Base-by-base conservation (phyloP, 2,888 invertebrate genomes). In the Electrophaes corylata region DNA sequence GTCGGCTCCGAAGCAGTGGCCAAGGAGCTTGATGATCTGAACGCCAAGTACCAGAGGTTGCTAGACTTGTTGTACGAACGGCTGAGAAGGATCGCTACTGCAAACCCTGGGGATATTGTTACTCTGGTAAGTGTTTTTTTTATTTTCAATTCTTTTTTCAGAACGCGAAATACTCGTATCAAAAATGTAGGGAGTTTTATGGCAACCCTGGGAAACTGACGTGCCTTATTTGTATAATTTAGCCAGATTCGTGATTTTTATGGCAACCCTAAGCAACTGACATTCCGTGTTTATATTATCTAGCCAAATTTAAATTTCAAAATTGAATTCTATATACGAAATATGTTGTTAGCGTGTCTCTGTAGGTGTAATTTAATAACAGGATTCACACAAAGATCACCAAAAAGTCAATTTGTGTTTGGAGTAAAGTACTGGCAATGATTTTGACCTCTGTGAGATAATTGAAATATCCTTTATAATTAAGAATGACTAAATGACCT, bases 11-110 rank as follows among this genome's bases (percentile, higher is more conserved):
- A 97, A 63, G 86, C 93, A 31, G 95, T 97, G 23, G 95, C 95
- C 35, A 92, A 93, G 64, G 95, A 97, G 71, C 91, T 98, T 76
- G 97, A 98, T 77, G 94, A 94, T 20, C 92, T 98, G 77, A 98
- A 98, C 86, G 93, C 94, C 60, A 94, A 95, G 66, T 97, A 96
- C 81, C 95, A 96, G 77, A 93, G 94, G 63, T 87, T 96, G 58
- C 84, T 95, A 73, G 95, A 94, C 71, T 84, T 94, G 76, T 83
- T 96, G 56, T 95, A 95, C 78, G 95, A 94, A 70, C 92, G 95
- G 66, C 83, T 96, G 73, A 92, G 94, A 69, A 93, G 95, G 78
- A 93, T 95, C 66, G 94, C 94, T 44, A 93, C 93, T 26, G 92
- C 93, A 47, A 94, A 94, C 76, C 95, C 96, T 0, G 94, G 95